Evolutionary conservation across 2,797 vertebrate genomes (phyloP), one percentile per base, ranked within the genome.

Genomic region (Oreochromis grahami): DNA sequence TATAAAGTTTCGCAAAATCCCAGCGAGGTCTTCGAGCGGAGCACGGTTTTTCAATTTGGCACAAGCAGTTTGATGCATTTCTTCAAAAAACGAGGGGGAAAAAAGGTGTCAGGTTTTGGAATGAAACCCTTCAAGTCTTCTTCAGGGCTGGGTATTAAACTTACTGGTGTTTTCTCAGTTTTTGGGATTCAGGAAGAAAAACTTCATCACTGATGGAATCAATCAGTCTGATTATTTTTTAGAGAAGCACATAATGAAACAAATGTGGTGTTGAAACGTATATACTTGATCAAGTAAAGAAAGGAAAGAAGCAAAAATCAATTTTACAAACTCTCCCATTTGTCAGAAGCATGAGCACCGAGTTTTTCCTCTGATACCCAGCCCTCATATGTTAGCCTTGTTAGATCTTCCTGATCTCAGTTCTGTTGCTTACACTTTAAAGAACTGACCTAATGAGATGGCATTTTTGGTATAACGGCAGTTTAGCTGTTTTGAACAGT

Each of bases 141-240:
- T 79, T 88, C 19, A 78, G 79, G 80, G 79, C 89, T 88, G 87
- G 77, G 77, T 84, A 80, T 89, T 77, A 41, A 85, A 52, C 13
- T 51, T 56, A 80, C 51, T 78, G 83, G 84, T 88, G 81, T 81
- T 91, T 90, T 86, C 81, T 68, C 53, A 9, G 79, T 65, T 83
- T 81, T 84, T 24, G 9, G 14, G 48, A 78, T 80, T 82, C 17
- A 58, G 29, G 56, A 60, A 60, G 78, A 58, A 60, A 74, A 26
- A 60, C 32, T 53, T 12, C 19, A 8, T 80, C 77, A 56, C 70
- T 8, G 11, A 74, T 74, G 45, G 32, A 41, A 14, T 41, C 32
- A 41, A 14, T 6, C 36, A 41, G 6, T 81, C 34, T 24, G 17
- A 70, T 38, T 81, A 21, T 79, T 43, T 50, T 63, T 26, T 24